A percentile compares a stretch with the other conserved stretches of the same genome.
Conservation (phyloP, 2,888 invertebrate species). For the Synergus laeviventris region DNA sequence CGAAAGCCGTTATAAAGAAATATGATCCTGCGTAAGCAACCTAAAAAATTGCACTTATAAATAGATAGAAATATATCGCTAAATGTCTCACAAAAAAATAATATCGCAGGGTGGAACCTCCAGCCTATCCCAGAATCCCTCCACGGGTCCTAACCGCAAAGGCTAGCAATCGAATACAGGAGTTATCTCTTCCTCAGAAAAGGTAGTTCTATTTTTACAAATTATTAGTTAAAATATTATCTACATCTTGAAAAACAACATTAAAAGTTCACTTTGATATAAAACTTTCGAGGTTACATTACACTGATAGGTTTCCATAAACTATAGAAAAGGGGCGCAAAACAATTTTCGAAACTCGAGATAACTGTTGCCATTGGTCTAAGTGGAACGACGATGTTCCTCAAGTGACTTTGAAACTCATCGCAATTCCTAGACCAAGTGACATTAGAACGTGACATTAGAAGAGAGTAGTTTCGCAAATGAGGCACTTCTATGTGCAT, state of each 20-base stretch:
- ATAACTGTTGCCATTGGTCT: slow-evolving; percentile 33
- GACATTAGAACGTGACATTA: slow-evolving; percentile 32
- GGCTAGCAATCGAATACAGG: slow-evolving; percentile 59
- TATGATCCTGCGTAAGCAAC: slow-evolving; percentile 61
- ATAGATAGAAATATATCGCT: slow-evolving; percentile 2
- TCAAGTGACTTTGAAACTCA: slow-evolving; percentile 34
- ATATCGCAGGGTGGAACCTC: slow-evolving; percentile 16
- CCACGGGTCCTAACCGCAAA: slow-evolving; percentile 57
- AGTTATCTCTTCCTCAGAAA: slow-evolving; percentile 63
- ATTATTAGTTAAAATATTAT: not conserved
- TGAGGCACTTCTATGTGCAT: slow-evolving; percentile 35
- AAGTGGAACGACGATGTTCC: slow-evolving; percentile 37
- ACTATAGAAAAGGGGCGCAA: slow-evolving; percentile 18
- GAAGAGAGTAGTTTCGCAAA: slow-evolving; percentile 38
- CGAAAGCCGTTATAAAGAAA: slow-evolving; percentile 60
- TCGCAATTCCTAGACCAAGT: slow-evolving; percentile 32
- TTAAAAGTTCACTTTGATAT: not conserved
- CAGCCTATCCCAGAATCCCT: slow-evolving; percentile 53
- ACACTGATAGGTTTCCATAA: not conserved
- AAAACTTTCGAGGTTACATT: slow-evolving; percentile 15
- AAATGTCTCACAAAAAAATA: slow-evolving; percentile 8
- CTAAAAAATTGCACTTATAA: slow-evolving; percentile 26
- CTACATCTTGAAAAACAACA: not conserved
- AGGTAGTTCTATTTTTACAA: slow-evolving; percentile 44
- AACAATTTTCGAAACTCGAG: slow-evolving; percentile 35